Evolutionary conservation across 2,113 vertebrate species (phyloP).

Genomic region (Arizona elegans): DNA sequence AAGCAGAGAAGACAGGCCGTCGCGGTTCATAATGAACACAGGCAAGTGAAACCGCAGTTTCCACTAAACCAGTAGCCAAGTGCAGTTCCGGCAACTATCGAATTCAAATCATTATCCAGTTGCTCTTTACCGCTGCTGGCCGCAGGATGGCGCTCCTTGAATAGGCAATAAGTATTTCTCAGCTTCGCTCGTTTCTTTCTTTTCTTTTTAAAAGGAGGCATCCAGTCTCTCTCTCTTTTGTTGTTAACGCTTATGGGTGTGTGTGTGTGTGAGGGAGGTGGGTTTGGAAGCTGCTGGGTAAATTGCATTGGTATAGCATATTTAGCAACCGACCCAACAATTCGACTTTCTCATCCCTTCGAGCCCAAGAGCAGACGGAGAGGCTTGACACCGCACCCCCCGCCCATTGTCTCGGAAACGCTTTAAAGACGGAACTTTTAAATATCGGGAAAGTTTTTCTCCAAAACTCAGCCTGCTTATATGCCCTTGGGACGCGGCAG

Average conservation of each 20-base stretch:
- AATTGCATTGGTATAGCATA: fast-evolving
- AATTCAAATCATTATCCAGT: not conserved
- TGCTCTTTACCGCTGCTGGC: conserved; percentile 46
- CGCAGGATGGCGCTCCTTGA: conserved; percentile 72
- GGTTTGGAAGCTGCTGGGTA: fast-evolving
- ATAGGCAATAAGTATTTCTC: conserved; percentile 51
- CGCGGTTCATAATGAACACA: fast-evolving
- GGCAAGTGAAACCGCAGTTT: fast-evolving
- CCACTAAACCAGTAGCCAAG: fast-evolving
- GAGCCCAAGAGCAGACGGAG: not conserved
- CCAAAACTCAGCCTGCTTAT: fast-evolving
- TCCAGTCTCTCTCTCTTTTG: fast-evolving
- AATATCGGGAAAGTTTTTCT: not conserved
- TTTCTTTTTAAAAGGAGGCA: not conserved
- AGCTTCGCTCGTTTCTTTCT: fast-evolving
- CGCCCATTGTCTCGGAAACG: not conserved
- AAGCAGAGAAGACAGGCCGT: not conserved
- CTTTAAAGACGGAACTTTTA: not conserved
- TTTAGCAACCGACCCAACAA: not conserved
- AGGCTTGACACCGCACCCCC: not conserved
- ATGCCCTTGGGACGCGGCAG: not conserved
- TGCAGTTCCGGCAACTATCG: not conserved
- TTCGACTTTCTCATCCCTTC: fast-evolving
- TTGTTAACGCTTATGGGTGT: fast-evolving
- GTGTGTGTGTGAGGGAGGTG: no score